phyloP scores from a whole-genome alignment of 1,140 invertebrate species.

The Halesus radiatus region DNA sequence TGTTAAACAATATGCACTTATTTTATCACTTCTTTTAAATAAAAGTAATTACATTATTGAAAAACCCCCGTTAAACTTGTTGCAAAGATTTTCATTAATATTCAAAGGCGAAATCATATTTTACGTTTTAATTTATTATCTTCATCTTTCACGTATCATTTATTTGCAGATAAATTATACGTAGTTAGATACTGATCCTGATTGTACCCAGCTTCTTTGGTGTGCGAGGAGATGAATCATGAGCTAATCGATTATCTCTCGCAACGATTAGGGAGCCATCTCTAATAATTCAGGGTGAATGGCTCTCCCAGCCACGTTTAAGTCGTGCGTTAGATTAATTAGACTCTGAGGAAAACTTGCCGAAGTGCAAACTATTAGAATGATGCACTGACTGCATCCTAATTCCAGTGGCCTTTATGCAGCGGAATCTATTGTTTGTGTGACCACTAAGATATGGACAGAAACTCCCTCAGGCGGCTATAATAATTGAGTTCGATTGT shows the following conservation, averaged over 20 bases:
- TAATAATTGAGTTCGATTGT: too few species aligned
- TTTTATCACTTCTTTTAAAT: too few species aligned
- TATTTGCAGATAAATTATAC: too few species aligned
- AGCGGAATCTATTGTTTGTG: background rate
- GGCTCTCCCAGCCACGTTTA: background rate
- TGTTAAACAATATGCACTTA: too few species aligned
- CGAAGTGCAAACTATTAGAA: constrained; percentile 39
- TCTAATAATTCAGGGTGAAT: constrained; percentile 16
- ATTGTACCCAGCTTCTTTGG: background rate
- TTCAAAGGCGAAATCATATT: too few species aligned
- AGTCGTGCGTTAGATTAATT: constrained; percentile 49
- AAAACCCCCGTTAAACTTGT: too few species aligned
- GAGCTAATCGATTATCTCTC: constrained; percentile 4
- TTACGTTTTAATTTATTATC: too few species aligned
- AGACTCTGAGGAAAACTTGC: constrained; percentile 44
- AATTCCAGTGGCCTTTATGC: background rate
- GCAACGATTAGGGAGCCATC: background rate
- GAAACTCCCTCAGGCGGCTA: too few species aligned
- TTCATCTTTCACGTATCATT: too few species aligned
- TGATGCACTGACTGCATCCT: constrained; percentile 34
- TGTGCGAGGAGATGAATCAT: background rate
- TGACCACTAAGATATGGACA: too few species aligned
- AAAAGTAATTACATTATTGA: too few species aligned
- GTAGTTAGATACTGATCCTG: background rate
- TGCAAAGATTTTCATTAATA: too few species aligned